Evolutionary conservation across 2,797 vertebrate species (phyloP), one percentile per base, ranked within the genome.

Genomic region (Tokudaia tokunoshimensis): DNA sequence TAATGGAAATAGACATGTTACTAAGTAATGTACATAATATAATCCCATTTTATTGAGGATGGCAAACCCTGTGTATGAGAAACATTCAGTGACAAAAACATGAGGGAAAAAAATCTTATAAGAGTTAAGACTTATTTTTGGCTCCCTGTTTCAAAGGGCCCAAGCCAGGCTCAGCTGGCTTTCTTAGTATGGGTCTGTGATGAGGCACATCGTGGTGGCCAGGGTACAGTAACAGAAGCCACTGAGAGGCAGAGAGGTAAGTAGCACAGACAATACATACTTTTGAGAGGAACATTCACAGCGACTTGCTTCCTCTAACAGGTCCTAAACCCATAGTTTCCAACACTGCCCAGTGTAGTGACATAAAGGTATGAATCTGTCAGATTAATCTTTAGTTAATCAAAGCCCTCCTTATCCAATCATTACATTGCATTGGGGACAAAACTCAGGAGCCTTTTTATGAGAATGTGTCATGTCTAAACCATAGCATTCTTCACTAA

Each of bases 41-140:
- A 92, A 84, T 83, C 12, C 20, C 4, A 11, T 91, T 94, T 92
- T 89, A 87, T 52, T 87, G 37, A 72, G 94, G 95, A 82, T 76
- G 91, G 41, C 89, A 72, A n/a, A 6, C 44, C 63, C 44, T 50
- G 44, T 67, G 3, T 67, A 34, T 22, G 19, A 87, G 47, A n/a
- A 22, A 55, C 34, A 37, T 41, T 44, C 76, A 6, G 24, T 91
- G 34, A 55, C 75, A 81, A 57, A 55, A 55, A 55, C 47, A 22
- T 41, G 15, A 70, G 47, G 20, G 14, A 6, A 55, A n/a, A n/a
- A 34, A 34, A 9, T 57, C n/a, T 15, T 91, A 52, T 2, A 44
- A 6, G 34, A 57, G 2, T 67, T 44, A 91, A 52, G 75, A 17
- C 24, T 55, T 65, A 20, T 24, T 24, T 41, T 52, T 31, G 10